Evolutionary conservation across 2,888 invertebrate species (phyloP).

Genomic region (Sthenelais limicola): DNA sequence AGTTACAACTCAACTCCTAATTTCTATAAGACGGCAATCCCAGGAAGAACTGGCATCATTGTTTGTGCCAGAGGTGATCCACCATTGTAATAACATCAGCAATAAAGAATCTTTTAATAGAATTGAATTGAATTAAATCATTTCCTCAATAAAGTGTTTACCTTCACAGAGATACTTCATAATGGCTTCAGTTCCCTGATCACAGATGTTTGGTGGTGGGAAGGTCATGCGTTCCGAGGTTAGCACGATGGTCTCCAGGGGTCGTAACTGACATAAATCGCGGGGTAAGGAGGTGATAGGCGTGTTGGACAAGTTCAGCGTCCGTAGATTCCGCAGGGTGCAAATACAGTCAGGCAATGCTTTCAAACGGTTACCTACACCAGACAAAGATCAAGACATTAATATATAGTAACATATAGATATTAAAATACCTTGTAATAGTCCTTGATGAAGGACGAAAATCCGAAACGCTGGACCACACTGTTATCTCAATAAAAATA

Average conservation of each 20-base stretch:
- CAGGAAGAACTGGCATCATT: too few relatives aligned
- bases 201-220: slow-evolving; percentile 78
- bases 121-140: too few relatives aligned
- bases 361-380: slow-evolving; percentile 65
- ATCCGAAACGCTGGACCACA: too few relatives aligned
- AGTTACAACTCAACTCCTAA: too few relatives aligned
- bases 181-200: slow-evolving; percentile 78
- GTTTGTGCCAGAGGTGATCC: too few relatives aligned
- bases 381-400: neutral
- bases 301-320: slow-evolving; percentile 65
- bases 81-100: too few relatives aligned
- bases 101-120: too few relatives aligned
- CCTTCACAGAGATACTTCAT: slow-evolving; percentile 79
- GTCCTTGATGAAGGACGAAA: too few relatives aligned
- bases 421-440: too few relatives aligned
- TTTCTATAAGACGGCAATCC: too few relatives aligned
- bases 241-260: slow-evolving; percentile 78
- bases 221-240: slow-evolving; percentile 78
- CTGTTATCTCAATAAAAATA: too few relatives aligned
- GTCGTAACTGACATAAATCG: slow-evolving; percentile 79
- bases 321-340: slow-evolving; percentile 58
- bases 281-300: slow-evolving; percentile 68
- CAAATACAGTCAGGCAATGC: slow-evolving; percentile 60
- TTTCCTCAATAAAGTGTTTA: too few relatives aligned
- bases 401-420: neutral